phyloP scores from a whole-genome alignment of 2,888 invertebrate species.

The Pterostichus niger region DNA sequence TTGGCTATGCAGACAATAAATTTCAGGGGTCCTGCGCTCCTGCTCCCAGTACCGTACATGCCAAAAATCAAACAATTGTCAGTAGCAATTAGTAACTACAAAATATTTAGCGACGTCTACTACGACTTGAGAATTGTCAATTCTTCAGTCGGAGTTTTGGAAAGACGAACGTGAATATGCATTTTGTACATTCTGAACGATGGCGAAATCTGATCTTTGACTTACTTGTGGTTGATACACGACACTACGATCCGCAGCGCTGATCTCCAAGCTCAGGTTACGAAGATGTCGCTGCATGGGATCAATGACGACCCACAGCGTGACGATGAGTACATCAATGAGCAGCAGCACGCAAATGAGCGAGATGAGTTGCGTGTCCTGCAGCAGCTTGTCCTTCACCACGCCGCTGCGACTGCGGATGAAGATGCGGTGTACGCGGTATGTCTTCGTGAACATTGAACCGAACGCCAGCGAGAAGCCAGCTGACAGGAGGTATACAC shows the following conservation, averaged over 20 bases:
- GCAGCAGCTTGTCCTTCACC: constrained; percentile 93
- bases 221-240: constrained; percentile 91
- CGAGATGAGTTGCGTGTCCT: constrained; percentile 93
- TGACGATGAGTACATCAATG: constrained; percentile 90
- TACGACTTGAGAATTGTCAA: too few species aligned
- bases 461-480: constrained; percentile 96
- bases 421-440: constrained; percentile 94
- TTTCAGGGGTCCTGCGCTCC: constrained; percentile 69
- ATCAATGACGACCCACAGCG: constrained; percentile 91
- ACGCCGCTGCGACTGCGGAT: constrained; percentile 90
- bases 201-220: too few species aligned
- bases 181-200: too few species aligned
- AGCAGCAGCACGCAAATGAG: constrained; percentile 90
- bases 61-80: too few species aligned
- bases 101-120: too few species aligned
- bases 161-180: too few species aligned
- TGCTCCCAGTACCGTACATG: too few species aligned
- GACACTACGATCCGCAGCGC: constrained; percentile 87
- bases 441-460: constrained; percentile 97
- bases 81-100: too few species aligned
- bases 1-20: constrained; percentile 47
- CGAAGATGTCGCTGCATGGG: constrained; percentile 92
- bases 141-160: too few species aligned
- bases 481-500: constrained; percentile 92
- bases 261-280: constrained; percentile 90